Evolutionary conservation across 2,888 invertebrate species (phyloP).

Genomic region (Synanthedon myopaeformis): DNA sequence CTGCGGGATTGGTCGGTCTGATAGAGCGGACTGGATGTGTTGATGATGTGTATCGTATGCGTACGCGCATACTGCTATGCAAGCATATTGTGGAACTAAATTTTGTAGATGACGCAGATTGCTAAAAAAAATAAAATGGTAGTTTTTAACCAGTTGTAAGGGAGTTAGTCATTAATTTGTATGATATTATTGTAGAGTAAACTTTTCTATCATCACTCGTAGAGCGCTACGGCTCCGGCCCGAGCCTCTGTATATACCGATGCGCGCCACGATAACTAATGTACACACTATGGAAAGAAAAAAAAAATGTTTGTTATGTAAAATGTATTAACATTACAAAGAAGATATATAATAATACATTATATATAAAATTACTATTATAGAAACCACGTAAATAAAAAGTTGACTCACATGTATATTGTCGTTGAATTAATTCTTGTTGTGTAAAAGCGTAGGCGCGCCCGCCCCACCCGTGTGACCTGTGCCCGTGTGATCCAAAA

Average conservation of each 20-base stretch:
- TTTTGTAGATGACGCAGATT: conserved; percentile 59
- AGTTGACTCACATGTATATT: conserved; percentile 60
- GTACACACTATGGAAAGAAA: conserved; percentile 49
- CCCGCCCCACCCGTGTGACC: conserved; percentile 12
- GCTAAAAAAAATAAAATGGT: conserved; percentile 38
- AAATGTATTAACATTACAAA: conserved; percentile 70
- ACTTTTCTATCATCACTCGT: conserved; percentile 62
- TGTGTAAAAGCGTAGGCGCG: conserved; percentile 40
- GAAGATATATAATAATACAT: conserved; percentile 65
- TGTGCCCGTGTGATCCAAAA: background rate
- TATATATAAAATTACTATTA: conserved; percentile 67
- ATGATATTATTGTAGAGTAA: conserved; percentile 69
- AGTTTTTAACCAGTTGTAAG: conserved; percentile 67
- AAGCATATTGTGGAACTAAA: conserved; percentile 40
- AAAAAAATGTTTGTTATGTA: conserved; percentile 65
- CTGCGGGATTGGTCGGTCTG: conserved; percentile 57
- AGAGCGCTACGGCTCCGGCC: conserved; percentile 22
- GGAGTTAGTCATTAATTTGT: conserved; percentile 71
- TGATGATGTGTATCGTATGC: conserved; percentile 40
- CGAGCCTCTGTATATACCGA: conserved; percentile 44
- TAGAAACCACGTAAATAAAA: conserved; percentile 65
- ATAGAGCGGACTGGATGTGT: conserved; percentile 38
- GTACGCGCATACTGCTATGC: conserved; percentile 26
- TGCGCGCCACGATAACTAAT: conserved; percentile 49
- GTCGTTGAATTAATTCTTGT: conserved; percentile 55